phyloP scores from a whole-genome alignment of 2,797 vertebrate genomes.

The Perodicticus potto region DNA sequence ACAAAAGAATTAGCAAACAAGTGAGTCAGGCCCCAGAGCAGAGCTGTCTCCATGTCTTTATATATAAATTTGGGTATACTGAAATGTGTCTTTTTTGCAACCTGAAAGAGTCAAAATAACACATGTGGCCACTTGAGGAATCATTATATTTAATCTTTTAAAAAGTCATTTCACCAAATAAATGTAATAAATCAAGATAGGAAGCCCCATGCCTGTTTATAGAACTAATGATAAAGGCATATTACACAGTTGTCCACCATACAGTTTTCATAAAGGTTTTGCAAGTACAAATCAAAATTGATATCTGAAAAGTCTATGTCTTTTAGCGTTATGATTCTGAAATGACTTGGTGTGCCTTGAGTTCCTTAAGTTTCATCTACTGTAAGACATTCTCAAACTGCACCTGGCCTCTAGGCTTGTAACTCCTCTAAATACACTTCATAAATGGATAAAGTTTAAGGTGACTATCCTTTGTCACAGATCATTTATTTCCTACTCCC shows the following conservation, averaged over 20 bases:
- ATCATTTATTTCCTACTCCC: neutral
- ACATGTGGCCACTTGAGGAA: neutral
- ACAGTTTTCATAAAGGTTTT: slow-evolving; percentile 24
- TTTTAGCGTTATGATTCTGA: neutral
- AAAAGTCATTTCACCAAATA: slow-evolving; percentile 8
- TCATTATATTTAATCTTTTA: neutral
- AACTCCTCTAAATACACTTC: neutral
- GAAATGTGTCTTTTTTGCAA: neutral
- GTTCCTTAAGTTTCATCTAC: neutral
- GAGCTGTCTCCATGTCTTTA: neutral
- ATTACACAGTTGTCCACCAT: neutral
- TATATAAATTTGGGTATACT: neutral
- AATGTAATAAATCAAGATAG: slow-evolving; percentile 11
- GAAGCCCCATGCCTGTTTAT: neutral
- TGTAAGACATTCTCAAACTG: neutral
- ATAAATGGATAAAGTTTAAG: neutral
- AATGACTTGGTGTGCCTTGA: neutral
- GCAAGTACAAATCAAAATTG: neutral
- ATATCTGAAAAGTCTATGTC: neutral
- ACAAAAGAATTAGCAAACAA: neutral
- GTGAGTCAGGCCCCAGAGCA: neutral
- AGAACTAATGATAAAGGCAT: neutral
- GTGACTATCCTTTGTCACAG: neutral
- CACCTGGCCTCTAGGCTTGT: neutral
- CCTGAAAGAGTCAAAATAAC: neutral